These are phyloP conservation scores for Platerodrilus igneus DNA, from an alignment of 2,888 invertebrate genomes.

Conservation along the genomic window DNA sequence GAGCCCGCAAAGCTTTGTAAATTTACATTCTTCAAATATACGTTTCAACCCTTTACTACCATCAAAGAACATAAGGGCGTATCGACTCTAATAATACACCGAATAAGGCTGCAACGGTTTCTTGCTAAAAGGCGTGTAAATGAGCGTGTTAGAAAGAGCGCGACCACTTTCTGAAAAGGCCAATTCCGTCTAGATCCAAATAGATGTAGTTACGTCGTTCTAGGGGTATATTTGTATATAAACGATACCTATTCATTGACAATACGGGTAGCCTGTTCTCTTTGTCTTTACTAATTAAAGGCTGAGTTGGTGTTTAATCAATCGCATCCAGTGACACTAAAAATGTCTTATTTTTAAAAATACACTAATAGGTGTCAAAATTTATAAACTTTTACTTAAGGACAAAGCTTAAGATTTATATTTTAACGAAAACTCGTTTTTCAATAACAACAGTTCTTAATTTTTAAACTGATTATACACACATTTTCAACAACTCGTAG, in stretches of 20 bases:
- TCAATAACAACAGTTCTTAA: too few species aligned
- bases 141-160: slow-evolving; percentile 15
- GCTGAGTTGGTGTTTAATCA: slow-evolving; percentile 37
- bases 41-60: slow-evolving; percentile 35
- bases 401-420: too few species aligned
- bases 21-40: slow-evolving; percentile 41
- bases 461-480: too few species aligned
- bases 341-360: too few species aligned
- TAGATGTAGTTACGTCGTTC: slow-evolving; percentile 24
- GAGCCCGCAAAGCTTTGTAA: slow-evolving; percentile 36
- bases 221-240: slow-evolving; percentile 32
- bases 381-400: too few species aligned
- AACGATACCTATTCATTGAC: slow-evolving; percentile 44
- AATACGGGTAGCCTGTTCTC: slow-evolving; percentile 42
- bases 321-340: slow-evolving; percentile 10
- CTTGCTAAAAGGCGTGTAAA: slow-evolving; percentile 11
- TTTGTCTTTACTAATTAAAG: slow-evolving; percentile 47
- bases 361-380: too few species aligned
- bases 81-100: slow-evolving; percentile 30
- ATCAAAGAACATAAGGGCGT: slow-evolving; percentile 39
- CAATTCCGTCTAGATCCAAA: slow-evolving; percentile 21
- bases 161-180: slow-evolving; percentile 13
- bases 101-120: slow-evolving; percentile 17
- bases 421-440: too few species aligned
- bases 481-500: too few species aligned